These are phyloP conservation scores for Corythoichthys haematopterus DNA, from an alignment of 2,113 vertebrate species.

Conservation along the genomic window DNA sequence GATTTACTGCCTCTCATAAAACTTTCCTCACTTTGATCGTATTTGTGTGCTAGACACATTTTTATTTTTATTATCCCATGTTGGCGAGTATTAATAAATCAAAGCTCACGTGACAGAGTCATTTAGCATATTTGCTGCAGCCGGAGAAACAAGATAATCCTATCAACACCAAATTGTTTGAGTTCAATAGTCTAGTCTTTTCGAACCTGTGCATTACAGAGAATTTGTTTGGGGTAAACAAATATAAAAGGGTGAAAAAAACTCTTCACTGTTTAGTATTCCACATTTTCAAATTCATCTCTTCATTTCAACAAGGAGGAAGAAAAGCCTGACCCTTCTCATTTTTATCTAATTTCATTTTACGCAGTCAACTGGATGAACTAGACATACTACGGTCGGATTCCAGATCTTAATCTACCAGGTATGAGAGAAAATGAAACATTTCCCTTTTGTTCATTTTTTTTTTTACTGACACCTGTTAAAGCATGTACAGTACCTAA, in stretches of 20 bases:
- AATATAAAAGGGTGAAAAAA: slow-evolving; percentile 22
- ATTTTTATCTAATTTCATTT: neutral
- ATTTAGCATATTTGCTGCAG: slow-evolving; percentile 48
- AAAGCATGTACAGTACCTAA: slow-evolving; percentile 43
- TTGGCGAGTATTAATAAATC: slow-evolving; percentile 22
- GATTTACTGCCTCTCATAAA: slow-evolving; percentile 15
- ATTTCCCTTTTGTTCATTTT: slow-evolving; percentile 16
- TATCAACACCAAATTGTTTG: slow-evolving; percentile 46
- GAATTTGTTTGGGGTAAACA: slow-evolving; percentile 11
- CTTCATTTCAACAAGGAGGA: neutral
- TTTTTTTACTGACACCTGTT: slow-evolving; percentile 36
- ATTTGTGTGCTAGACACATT: slow-evolving; percentile 1
- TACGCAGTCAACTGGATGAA: neutral
- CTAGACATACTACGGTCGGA: neutral
- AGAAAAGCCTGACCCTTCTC: neutral
- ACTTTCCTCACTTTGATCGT: slow-evolving; percentile 8
- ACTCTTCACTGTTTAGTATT: slow-evolving; percentile 28
- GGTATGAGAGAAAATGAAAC: slow-evolving; percentile 30
- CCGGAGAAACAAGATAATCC: slow-evolving; percentile 56
- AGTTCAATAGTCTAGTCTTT: slow-evolving; percentile 37
- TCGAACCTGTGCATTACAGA: slow-evolving; percentile 23
- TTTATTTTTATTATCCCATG: neutral
- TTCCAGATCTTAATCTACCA: slow-evolving; percentile 1
- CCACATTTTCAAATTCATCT: neutral
- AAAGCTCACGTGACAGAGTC: slow-evolving; percentile 29